A percentile compares a stretch with the other conserved stretches of the same genome.
phyloP scores from a whole-genome alignment of 2,113 vertebrate genomes.

The Fulica atra region DNA sequence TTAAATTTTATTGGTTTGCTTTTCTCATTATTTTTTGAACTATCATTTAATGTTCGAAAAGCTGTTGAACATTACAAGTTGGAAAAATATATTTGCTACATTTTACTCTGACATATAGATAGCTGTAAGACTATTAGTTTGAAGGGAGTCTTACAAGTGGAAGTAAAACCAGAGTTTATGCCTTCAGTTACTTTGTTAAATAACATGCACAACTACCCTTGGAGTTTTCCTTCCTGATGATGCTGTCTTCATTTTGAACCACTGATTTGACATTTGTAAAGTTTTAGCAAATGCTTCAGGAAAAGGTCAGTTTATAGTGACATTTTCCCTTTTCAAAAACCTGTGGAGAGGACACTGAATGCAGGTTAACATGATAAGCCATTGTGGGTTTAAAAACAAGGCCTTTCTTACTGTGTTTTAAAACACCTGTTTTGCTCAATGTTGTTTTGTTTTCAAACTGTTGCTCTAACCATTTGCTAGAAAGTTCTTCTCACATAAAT shows the following conservation, averaged over 20 bases:
- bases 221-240: constrained; percentile 43
- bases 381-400: not conserved
- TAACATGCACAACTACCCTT: not conserved
- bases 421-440: not conserved
- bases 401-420: not conserved
- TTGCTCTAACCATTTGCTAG: not conserved
- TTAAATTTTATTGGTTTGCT: not conserved
- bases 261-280: constrained; percentile 69
- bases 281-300: constrained; percentile 64
- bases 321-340: constrained; percentile 57
- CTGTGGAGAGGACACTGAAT: constrained; percentile 50
- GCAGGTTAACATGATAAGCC: constrained; percentile 18
- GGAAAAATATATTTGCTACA: not conserved
- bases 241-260: constrained; percentile 46
- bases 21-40: not conserved
- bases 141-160: not conserved
- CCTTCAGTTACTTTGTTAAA: not conserved
- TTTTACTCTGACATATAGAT: not conserved
- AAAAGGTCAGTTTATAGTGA: constrained; percentile 70
- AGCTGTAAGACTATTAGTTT: not conserved
- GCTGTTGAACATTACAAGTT: not conserved
- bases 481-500: not conserved
- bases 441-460: not conserved
- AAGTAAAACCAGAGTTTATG: not conserved
- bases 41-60: not conserved